phyloP scores from a whole-genome alignment of 2,113 vertebrate species.

The Prietella phreatophila region DNA sequence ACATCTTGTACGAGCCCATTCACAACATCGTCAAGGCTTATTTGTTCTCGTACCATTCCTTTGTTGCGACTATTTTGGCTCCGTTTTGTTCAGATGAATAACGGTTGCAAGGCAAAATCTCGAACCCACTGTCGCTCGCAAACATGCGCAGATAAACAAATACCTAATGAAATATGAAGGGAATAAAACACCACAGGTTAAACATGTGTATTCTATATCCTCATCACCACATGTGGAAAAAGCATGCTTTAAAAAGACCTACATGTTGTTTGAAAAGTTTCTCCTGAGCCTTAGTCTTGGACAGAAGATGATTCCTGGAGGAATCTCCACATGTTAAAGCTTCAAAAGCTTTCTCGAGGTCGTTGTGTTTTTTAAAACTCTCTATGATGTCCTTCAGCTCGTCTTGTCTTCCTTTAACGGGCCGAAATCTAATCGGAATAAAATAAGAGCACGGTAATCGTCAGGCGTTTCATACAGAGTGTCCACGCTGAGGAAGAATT shows the following conservation, averaged over 20 bases:
- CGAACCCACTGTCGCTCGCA: slow-evolving; percentile 95
- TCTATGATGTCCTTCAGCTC: slow-evolving; percentile 96
- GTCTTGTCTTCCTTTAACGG: slow-evolving; percentile 93
- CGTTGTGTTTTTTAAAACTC: slow-evolving; percentile 93
- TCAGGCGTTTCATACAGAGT: background rate
- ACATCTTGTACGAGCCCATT: background rate
- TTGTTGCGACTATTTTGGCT: slow-evolving; percentile 98
- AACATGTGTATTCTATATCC: background rate
- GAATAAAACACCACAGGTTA: slow-evolving; percentile 29
- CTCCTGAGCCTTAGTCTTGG: slow-evolving; percentile 97
- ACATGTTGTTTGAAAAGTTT: slow-evolving; percentile 98
- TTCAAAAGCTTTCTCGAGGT: slow-evolving; percentile 94
- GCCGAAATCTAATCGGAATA: slow-evolving; percentile 82
- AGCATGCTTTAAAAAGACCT: slow-evolving; percentile 43
- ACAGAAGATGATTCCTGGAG: slow-evolving; percentile 90
- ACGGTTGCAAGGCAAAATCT: slow-evolving; percentile 94
- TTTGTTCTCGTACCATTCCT: slow-evolving; percentile 82
- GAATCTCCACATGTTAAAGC: slow-evolving; percentile 91
- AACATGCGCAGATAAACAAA: slow-evolving; percentile 99
- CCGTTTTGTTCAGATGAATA: slow-evolving; percentile 98
- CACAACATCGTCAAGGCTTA: background rate
- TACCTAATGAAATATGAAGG: slow-evolving; percentile 71
- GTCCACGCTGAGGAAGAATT: no score
- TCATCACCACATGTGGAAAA: background rate
- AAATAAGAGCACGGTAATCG: background rate